These are phyloP conservation scores for Anisognathus igniventris DNA, from an alignment of 2,797 vertebrate genomes.

Conservation along the genomic window DNA sequence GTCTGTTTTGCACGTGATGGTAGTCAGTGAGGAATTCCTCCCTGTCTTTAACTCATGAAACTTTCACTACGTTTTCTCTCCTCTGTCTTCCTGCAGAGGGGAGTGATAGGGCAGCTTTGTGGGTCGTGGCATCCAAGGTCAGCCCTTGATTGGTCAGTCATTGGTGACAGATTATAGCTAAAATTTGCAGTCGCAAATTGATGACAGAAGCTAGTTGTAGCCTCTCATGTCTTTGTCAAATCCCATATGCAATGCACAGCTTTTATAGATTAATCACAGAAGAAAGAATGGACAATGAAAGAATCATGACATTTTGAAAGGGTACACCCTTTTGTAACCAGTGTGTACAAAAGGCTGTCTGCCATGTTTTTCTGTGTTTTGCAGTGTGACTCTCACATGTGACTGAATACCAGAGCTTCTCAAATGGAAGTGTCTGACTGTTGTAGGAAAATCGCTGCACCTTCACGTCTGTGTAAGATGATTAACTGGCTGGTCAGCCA, in stretches of 20 bases:
- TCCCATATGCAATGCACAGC: not conserved
- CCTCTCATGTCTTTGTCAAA: not conserved
- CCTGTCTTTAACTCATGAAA: not conserved
- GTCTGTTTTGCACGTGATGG: not conserved
- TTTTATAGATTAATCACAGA: not conserved
- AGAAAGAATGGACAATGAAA: not conserved
- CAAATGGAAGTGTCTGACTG: not conserved
- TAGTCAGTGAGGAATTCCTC: not conserved
- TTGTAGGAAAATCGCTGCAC: not conserved
- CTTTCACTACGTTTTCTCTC: not conserved
- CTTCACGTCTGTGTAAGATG: fast-evolving
- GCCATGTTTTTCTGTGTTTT: not conserved
- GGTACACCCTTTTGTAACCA: not conserved
- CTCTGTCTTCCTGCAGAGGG: not conserved
- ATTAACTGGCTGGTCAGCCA: not conserved
- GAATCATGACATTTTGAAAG: not conserved
- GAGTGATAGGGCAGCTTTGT: not conserved
- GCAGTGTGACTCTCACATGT: not conserved
- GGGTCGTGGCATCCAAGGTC: not conserved
- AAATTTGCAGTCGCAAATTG: not conserved
- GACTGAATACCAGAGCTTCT: not conserved
- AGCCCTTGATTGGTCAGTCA: not conserved
- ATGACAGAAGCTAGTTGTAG: not conserved
- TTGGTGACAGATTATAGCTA: not conserved
- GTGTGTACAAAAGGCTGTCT: not conserved